Base-by-base conservation (phyloP, 2,113 vertebrate genomes). In the Holacanthus passer region DNA sequence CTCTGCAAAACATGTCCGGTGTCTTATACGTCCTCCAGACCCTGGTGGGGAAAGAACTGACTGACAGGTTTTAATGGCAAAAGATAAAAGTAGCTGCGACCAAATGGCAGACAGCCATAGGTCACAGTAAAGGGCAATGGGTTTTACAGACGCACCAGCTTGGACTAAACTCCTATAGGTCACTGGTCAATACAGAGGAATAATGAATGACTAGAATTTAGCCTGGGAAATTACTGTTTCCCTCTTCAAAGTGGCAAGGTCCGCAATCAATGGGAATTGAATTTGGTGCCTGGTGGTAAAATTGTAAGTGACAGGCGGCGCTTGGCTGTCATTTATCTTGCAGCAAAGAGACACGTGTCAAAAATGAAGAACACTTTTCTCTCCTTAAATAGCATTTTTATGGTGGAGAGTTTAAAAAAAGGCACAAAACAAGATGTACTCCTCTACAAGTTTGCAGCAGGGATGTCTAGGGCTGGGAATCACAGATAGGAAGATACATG, bases 91-190 rank as follows among this genome's bases (percentile, higher is more conserved):
- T 47, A 76, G 75, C 62, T 5, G 20, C 48, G 22, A 43, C 39
- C 65, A 82, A 83, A 90, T 81, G 81, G 84, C 85, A 74, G 62
- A 73, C 60, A 45, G 74, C 64, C 39, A 90, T 84, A 86, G 89
- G 90, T 91, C 89, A 91, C 22, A 1, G 66, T 80, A 91, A 93
- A 90, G 92, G 87, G 53, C 91, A 87, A 60, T 7, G 35, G 73
- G 67, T 47, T 84, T 82, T 78, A 72, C 27, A 83, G 73, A 76
- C 32, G 71, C 81, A 68, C 58, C 12, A 0, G 77, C 81, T 58
- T 41, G 2, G 65, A 73, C 71, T 62, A 59, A 71, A 75, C 63
- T 43, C 82, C 63, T 68, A 86, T 89, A 92, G 89, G 84, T 93
- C 90, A 89, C 70, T 74, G 56, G 75, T 88, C 89, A 89, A 92